A percentile compares a stretch with the other conserved stretches of the same genome.
Evolutionary conservation across 2,113 vertebrate species (phyloP).

Genomic region (Fulmarus glacialis): DNA sequence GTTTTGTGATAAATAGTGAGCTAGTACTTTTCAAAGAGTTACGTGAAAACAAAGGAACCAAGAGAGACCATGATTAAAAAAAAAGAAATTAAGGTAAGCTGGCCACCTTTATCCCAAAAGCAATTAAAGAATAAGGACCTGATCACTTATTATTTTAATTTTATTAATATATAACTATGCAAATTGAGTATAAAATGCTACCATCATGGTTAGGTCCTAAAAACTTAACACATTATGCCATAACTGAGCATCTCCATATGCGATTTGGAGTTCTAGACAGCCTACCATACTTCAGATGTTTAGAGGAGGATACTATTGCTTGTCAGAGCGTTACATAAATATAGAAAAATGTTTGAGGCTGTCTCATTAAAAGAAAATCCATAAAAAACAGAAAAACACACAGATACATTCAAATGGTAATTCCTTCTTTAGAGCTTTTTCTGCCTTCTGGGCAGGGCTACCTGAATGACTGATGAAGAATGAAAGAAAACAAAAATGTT

Average conservation of each 20-base stretch:
- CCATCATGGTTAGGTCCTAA: background rate
- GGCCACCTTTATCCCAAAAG: background rate
- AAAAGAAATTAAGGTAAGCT: background rate
- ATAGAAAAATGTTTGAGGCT: background rate
- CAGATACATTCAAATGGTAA: background rate
- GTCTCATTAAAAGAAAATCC: background rate
- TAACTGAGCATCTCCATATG: background rate
- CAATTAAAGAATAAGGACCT: background rate
- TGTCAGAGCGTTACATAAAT: background rate
- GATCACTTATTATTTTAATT: background rate
- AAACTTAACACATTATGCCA: background rate
- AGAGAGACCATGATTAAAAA: background rate
- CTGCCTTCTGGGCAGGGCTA: background rate
- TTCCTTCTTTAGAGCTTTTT: background rate
- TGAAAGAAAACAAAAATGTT: background rate
- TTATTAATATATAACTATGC: background rate
- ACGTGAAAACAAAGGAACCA: conserved; percentile 6
- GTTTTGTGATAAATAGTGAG: conserved; percentile 16
- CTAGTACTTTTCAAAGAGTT: conserved; percentile 7
- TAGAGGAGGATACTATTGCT: background rate
- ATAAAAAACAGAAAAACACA: background rate
- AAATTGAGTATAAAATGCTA: background rate
- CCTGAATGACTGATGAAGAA: background rate
- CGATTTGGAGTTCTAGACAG: background rate
- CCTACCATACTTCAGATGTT: background rate